These are phyloP conservation scores for Typhlomys cinereus DNA, from an alignment of 2,113 vertebrate genomes.

Conservation along the genomic window DNA sequence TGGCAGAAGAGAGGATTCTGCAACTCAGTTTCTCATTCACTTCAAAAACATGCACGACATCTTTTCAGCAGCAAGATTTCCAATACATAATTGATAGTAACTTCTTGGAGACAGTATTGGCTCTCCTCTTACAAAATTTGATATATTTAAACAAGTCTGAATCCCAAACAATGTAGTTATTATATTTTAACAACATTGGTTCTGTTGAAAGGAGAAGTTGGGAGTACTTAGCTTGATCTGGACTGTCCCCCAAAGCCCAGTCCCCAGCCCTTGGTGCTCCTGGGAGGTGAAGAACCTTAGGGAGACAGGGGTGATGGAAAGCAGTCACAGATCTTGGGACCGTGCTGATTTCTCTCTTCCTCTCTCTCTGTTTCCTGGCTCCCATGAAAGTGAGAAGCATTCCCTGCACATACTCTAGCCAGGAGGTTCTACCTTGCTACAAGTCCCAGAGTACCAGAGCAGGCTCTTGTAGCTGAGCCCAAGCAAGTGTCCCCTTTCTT, in stretches of 20 bases:
- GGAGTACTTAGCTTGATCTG: accelerated
- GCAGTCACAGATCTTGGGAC: background rate
- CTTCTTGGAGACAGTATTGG: background rate
- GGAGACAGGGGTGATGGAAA: background rate
- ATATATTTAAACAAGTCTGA: too few species aligned
- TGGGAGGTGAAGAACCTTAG: background rate
- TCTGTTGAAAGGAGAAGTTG: too few species aligned
- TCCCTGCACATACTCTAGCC: too few species aligned
- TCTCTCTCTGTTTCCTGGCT: background rate
- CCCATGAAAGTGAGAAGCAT: too few species aligned
- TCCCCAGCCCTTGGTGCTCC: background rate
- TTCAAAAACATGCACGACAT: background rate
- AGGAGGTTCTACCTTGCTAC: background rate
- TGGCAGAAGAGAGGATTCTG: accelerated
- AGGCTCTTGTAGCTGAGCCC: accelerated
- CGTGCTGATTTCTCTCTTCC: background rate
- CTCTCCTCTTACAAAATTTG: background rate
- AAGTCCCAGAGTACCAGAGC: background rate
- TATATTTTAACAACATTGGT: background rate
- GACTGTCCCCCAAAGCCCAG: background rate
- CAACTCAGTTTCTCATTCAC: background rate
- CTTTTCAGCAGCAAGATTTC: background rate
- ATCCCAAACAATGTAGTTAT: accelerated
- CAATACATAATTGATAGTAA: background rate
- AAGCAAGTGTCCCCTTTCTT: background rate